Conservation (phyloP, 1,140 invertebrate genomes). For the Ceratosolen fusciceps region DNA sequence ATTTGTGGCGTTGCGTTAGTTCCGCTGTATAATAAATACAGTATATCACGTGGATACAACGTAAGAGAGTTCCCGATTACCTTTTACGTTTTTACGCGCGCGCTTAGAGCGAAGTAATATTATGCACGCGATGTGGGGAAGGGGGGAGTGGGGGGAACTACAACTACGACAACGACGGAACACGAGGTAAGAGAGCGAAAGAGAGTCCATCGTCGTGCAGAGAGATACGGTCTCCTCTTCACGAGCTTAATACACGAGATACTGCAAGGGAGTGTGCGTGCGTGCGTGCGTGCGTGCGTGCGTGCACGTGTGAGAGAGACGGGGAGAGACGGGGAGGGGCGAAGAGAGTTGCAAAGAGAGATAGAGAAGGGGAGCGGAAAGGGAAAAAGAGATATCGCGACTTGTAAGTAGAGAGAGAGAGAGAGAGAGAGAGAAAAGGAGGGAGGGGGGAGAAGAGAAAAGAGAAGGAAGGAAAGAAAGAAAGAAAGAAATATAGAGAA, state of each 20-base stretch:
- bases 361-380: too few relatives aligned
- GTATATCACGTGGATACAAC: background rate
- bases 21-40: background rate
- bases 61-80: slow-evolving; percentile 3
- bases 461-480: background rate
- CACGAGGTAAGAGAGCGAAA: slow-evolving; percentile 23
- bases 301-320: background rate
- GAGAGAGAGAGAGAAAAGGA: slow-evolving; percentile 24
- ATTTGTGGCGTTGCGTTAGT: background rate
- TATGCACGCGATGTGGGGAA: slow-evolving; percentile 31
- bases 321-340: too few relatives aligned
- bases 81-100: background rate
- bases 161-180: slow-evolving; percentile 7
- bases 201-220: slow-evolving; percentile 7
- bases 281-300: background rate
- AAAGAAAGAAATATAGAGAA: slow-evolving; percentile 28
- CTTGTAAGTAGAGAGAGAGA: too few relatives aligned
- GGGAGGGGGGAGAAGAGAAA: background rate
- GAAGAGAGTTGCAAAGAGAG: too few relatives aligned
- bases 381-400: too few relatives aligned
- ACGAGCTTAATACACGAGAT: background rate
- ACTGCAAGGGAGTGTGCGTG: background rate
- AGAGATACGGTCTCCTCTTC: slow-evolving; percentile 26
- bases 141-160: too few relatives aligned
- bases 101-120: slow-evolving; percentile 23